Base-by-base conservation (phyloP, 2,797 vertebrate species). In the Myripristis jacobus region DNA sequence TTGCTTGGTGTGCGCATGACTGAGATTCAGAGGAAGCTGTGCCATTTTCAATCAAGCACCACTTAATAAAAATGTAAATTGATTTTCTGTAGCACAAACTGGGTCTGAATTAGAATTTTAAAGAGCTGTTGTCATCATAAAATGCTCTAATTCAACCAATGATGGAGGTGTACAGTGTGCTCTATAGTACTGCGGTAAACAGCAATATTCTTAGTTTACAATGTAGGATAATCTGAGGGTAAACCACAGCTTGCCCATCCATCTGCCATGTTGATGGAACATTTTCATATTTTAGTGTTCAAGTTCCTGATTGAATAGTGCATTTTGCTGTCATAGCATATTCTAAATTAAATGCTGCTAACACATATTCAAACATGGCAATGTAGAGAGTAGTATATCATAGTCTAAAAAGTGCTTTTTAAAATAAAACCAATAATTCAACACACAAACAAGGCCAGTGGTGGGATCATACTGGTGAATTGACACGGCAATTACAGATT, bases 51-150 rank as follows among this genome's bases (percentile, higher is more conserved):
- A 81, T 84, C 71, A 79, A 77, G 80, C 58, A 58, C 70, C 79
- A 77, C 72, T 86, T 90, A 85, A 84, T 88, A 80, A 80, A 84
- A 75, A 81, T 84, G 73, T 70, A 81, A 82, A 88, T 83, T 38
- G 66, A 85, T 82, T 83, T 80, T 79, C 58, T 67, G 55, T 77
- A 55, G 69, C 73, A 44, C 44, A 80, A 70, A 72, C 59, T 41
- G n/a, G 29, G 52, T 3, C 56, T 50, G 44, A 51, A 47, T 76
- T 60, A 51, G 47, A 76, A 66, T 75, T 71, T 80, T 34, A 81
- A 88, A 73, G 52, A 72, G 72, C 22, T 38, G 46, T 65, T 70
- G 8, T 65, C 57, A 13, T 34, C 15, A 64, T 25, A 18, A 50
- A 82, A 79, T 52, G 59, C n/a, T 59, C 64, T 44, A 81, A 53